Evolutionary conservation across 2,888 invertebrate genomes (phyloP).

Genomic region (Sarcophaga carnaria): DNA sequence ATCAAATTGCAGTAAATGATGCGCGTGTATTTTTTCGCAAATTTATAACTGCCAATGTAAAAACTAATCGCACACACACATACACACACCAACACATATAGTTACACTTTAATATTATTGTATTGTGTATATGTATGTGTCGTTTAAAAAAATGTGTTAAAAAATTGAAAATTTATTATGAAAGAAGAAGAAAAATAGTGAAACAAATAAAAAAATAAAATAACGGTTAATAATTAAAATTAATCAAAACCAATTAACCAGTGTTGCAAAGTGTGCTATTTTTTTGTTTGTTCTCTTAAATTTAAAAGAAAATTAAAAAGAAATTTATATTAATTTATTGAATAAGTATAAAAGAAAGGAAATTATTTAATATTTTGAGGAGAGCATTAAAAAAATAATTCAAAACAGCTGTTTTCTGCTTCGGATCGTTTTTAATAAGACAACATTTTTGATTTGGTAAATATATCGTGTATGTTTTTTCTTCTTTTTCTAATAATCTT

Average conservation of each 20-base stretch:
- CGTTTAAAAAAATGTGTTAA: background rate
- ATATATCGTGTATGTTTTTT: too few relatives aligned
- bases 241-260: slow-evolving; percentile 54
- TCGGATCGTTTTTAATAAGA: too few relatives aligned
- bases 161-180: background rate
- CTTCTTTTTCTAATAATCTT: too few relatives aligned
- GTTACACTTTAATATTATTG: background rate
- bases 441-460: too few relatives aligned
- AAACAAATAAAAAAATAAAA: slow-evolving; percentile 23
- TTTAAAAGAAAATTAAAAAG: too few relatives aligned
- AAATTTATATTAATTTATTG: too few relatives aligned
- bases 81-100: background rate
- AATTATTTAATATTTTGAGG: slow-evolving; percentile 6
- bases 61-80: slow-evolving; percentile 47
- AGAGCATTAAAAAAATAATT: background rate
- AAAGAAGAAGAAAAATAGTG: background rate
- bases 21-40: slow-evolving; percentile 68
- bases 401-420: too few relatives aligned
- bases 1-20: slow-evolving; percentile 68
- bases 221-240: slow-evolving; percentile 65
- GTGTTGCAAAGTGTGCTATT: slow-evolving; percentile 61
- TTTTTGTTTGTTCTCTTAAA: too few relatives aligned
- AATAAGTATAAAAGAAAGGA: background rate
- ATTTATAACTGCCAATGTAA: slow-evolving; percentile 65
- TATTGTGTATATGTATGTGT: background rate